phyloP scores from a whole-genome alignment of 2,888 invertebrate genomes.

The Euproctis similis region DNA sequence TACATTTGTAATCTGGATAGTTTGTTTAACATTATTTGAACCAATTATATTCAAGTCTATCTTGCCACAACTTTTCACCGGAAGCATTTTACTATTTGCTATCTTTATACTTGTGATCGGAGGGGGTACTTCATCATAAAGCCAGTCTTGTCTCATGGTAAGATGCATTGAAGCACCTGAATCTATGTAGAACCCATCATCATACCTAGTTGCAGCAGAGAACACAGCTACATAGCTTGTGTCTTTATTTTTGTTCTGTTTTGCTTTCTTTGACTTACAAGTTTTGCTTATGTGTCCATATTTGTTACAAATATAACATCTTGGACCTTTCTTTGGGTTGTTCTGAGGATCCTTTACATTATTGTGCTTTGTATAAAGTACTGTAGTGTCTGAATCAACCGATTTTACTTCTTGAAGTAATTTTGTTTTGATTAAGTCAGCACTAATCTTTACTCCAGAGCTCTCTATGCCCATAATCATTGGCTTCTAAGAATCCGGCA shows the following conservation, averaged over 20 bases:
- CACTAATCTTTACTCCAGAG: slow-evolving; percentile 11
- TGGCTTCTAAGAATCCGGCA: slow-evolving; percentile 12
- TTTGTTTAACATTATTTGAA: background rate
- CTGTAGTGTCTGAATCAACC: background rate
- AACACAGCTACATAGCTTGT: slow-evolving; percentile 1
- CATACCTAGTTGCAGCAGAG: background rate
- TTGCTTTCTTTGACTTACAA: background rate
- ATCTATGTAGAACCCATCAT: slow-evolving; percentile 1
- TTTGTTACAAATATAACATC: slow-evolving; percentile 19
- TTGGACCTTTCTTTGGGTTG: slow-evolving; percentile 9
- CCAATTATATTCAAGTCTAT: background rate
- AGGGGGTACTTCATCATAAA: slow-evolving; percentile 9
- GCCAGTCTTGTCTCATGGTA: slow-evolving; percentile 6
- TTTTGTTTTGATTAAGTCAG: slow-evolving; percentile 14
- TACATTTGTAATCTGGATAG: slow-evolving; percentile 1
- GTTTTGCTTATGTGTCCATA: slow-evolving; percentile 3
- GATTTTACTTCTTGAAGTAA: slow-evolving; percentile 7
- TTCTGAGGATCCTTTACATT: slow-evolving; percentile 2
- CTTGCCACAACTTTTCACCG: slow-evolving; percentile 3
- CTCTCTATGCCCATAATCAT: slow-evolving; percentile 14
- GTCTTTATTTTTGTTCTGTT: slow-evolving; percentile 1
- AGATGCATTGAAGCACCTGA: slow-evolving; percentile 11
- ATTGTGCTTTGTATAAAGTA: slow-evolving; percentile 8
- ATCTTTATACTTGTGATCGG: slow-evolving; percentile 8
- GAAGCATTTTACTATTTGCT: slow-evolving; percentile 8